Evolutionary conservation across 53 echinoderm and acorn worm species (phyloP).

Genomic region (Stichopus horrens): DNA sequence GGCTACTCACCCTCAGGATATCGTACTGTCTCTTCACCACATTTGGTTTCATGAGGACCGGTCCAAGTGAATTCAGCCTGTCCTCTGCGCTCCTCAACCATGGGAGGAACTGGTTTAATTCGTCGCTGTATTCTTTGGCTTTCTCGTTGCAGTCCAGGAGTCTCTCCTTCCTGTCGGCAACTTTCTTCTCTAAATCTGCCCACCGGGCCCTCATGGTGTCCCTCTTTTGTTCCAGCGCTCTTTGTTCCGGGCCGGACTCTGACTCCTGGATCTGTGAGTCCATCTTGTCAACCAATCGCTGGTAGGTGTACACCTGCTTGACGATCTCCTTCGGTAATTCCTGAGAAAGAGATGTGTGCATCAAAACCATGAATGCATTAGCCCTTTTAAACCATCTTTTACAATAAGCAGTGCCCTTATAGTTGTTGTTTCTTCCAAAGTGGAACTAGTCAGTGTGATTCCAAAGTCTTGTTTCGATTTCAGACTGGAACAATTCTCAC

Average conservation of each 20-base stretch:
- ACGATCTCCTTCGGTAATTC: conserved; percentile 95
- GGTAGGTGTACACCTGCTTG: conserved; percentile 96
- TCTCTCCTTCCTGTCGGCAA: conserved; percentile 70
- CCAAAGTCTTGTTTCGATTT: too few relatives aligned
- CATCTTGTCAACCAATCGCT: conserved; percentile 89
- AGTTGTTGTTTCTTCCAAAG: too few relatives aligned
- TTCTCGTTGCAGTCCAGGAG: conserved; percentile 71
- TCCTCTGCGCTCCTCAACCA: conserved; percentile 97
- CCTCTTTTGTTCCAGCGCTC: conserved; percentile 75
- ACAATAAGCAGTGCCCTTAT: too few relatives aligned
- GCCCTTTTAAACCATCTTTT: too few relatives aligned
- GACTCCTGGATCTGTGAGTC: conserved; percentile 83
- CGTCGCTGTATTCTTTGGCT: conserved; percentile 89
- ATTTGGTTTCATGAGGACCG: conserved; percentile 85
- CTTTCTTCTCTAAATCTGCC: conserved; percentile 73
- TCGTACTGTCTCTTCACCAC: conserved; percentile 94
- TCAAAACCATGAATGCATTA: too few relatives aligned
- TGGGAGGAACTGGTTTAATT: conserved; percentile 87
- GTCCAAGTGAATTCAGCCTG: conserved; percentile 77
- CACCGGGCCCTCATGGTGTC: conserved; percentile 77
- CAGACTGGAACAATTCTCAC: too few relatives aligned
- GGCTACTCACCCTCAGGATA: conserved; percentile 71
- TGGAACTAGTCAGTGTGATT: too few relatives aligned
- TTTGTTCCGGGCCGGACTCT: conserved; percentile 70
- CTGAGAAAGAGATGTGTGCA: conserved; percentile 42